These are phyloP conservation scores for Anastatus disparis DNA, from an alignment of 1,140 invertebrate species.

Conservation along the genomic window DNA sequence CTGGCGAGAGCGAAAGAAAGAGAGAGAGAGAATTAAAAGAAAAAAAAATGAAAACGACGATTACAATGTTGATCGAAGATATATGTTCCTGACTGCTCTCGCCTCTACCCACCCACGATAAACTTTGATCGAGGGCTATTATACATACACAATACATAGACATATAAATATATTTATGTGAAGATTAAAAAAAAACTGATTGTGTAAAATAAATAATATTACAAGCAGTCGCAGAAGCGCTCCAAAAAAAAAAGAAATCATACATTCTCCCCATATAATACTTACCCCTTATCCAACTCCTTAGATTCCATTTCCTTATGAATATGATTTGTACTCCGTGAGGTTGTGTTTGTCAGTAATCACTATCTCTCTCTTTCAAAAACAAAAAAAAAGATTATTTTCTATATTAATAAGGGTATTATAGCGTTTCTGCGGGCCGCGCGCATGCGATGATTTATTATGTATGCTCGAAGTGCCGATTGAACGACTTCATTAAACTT, in stretches of 20 bases:
- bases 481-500: conserved; percentile 28
- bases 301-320: background rate
- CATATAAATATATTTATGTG: conserved; percentile 32
- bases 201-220: conserved; percentile 32
- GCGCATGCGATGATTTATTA: conserved; percentile 23
- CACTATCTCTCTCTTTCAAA: conserved; percentile 40
- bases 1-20: background rate
- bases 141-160: conserved; percentile 32
- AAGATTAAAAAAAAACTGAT: conserved; percentile 12
- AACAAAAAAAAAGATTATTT: conserved; percentile 40
- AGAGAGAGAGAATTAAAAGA: background rate
- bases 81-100: conserved; percentile 42
- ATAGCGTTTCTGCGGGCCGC: conserved; percentile 23
- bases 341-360: conserved; percentile 31
- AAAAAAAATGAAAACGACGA: background rate
- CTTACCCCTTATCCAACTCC: background rate
- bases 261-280: background rate
- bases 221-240: conserved; percentile 1
- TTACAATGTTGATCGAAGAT: conserved; percentile 8
- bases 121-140: conserved; percentile 20
- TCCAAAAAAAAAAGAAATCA: conserved; percentile 9
- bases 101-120: conserved; percentile 11
- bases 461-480: conserved; percentile 35
- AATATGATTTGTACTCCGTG: conserved; percentile 6
- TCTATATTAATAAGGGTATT: conserved; percentile 38